phyloP scores from a whole-genome alignment of 2,113 vertebrate species.

The Fukomys damarensis region DNA sequence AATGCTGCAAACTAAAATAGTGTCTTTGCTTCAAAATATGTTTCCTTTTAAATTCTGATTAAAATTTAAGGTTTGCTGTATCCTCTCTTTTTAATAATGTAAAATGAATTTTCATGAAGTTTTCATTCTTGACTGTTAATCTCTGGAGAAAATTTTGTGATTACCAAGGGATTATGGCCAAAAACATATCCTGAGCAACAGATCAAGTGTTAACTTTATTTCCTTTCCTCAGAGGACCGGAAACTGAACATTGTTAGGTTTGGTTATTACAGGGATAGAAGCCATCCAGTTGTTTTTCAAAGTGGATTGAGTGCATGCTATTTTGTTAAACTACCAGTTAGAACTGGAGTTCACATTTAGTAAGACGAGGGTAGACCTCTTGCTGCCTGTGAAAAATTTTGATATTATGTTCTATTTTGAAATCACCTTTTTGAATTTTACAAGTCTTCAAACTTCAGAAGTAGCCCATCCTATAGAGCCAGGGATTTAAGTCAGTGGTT shows the following conservation, averaged over 20 bases:
- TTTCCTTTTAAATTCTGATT: not conserved
- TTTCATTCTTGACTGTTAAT: not conserved
- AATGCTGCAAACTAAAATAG: conserved; percentile 32
- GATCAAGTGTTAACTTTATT: conserved; percentile 4
- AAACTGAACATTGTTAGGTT: not conserved
- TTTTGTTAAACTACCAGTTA: conserved; percentile 56
- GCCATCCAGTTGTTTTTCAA: conserved; percentile 19
- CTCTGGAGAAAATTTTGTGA: not conserved
- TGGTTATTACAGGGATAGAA: conserved; percentile 24
- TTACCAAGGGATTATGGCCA: not conserved
- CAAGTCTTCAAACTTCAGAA: not conserved
- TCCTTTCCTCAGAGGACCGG: not conserved
- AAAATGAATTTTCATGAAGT: not conserved
- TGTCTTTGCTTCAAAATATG: conserved; percentile 5
- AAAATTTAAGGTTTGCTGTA: conserved; percentile 24
- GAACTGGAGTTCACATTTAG: not conserved
- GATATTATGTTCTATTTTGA: not conserved
- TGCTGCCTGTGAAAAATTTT: conserved; percentile 35
- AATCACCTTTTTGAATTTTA: conserved; percentile 28
- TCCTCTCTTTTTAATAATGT: not conserved
- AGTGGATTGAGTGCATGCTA: not conserved
- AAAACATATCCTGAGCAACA: not conserved
- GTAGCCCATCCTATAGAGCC: no score
- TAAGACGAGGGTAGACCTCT: not conserved
- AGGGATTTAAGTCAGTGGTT: no score